Percentiles rank a stretch among this genome's conserved stretches.
Conservation (phyloP, 2,797 vertebrate genomes). For the Emys orbicularis region DNA sequence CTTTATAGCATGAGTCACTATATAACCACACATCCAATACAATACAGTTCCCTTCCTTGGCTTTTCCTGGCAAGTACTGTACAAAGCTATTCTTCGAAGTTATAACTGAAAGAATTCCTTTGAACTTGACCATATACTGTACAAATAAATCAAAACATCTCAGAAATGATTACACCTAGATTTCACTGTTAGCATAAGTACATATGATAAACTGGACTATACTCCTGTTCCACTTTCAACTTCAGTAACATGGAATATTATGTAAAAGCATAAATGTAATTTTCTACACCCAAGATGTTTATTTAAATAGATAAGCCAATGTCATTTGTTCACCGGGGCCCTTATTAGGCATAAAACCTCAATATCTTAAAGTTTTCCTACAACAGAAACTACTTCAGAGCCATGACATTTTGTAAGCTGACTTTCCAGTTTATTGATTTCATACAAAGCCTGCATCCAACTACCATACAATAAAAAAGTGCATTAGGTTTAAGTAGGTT, state of each 20-base stretch:
- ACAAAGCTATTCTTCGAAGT: neutral
- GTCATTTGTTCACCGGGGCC: neutral
- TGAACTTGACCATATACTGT: neutral
- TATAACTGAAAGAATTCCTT: conserved; percentile 6
- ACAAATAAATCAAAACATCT: conserved; percentile 59
- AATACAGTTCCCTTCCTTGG: neutral
- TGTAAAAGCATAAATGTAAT: conserved; percentile 16
- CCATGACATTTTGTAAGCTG: neutral
- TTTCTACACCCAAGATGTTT: conserved; percentile 57
- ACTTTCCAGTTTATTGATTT: conserved; percentile 33
- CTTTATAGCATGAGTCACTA: neutral
- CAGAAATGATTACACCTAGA: neutral
- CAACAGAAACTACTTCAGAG: neutral
- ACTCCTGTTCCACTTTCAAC: neutral
- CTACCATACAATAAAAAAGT: conserved; percentile 2
- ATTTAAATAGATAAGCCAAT: conserved; percentile 25
- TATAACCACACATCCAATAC: accelerated
- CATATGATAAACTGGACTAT: conserved; percentile 18
- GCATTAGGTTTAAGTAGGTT: neutral
- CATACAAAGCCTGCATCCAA: conserved; percentile 4
- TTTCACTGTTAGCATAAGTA: conserved; percentile 46
- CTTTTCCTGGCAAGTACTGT: neutral
- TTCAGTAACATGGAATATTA: neutral
- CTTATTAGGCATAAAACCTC: neutral
- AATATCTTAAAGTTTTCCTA: conserved; percentile 1